Base-by-base conservation (phyloP, 2,113 vertebrate species). In the Pedetes capensis region DNA sequence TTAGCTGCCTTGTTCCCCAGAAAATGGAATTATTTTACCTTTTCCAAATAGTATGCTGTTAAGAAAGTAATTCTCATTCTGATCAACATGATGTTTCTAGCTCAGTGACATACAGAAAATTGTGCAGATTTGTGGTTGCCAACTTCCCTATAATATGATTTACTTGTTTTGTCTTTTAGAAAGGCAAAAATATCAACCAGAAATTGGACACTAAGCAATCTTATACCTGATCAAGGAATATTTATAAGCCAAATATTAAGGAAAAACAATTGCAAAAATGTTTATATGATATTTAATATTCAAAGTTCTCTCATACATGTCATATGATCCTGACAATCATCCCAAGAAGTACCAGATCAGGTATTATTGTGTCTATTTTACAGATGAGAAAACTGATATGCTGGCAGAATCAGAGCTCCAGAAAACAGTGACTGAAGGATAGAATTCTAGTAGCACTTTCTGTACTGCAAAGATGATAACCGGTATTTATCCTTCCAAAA, bases 31-130 rank as follows among this genome's bases (percentile, higher is more conserved):
- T 63, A 79, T 72, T 91, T 83, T 93, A 55, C 63, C 69, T 68
- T 83, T 76, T 61, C 82, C 83, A 94, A 94, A 90, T n/a, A 78
- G 20, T 71, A 76, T 55, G 27, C 78, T 95, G 7, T 57, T 61
- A 76, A 78, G 59, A 96, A 96, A 71, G 37, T 49, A 79, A 96
- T 85, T 90, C 76, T 63, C 55, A 37, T 66, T 92, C 80, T 89
- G 51, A 85, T 68, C 84, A 87, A 93, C 82, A 59, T 57, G 37
- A 61, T 76, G 51, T 51, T 92, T 95, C 79, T 80, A 84, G 87
- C 32, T 81, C 55, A 63, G n/a, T 47, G 69, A 90, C 55, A 59
- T n/a, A 81, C 8, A 68, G 82, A 93, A 95, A 72, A 95, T 17
- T 91, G 61, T 34, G 74, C 4, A 87, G 61, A 51, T 82, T 76